Base-by-base conservation (phyloP, 2,797 vertebrate species). In the Pelochelys cantorii region DNA sequence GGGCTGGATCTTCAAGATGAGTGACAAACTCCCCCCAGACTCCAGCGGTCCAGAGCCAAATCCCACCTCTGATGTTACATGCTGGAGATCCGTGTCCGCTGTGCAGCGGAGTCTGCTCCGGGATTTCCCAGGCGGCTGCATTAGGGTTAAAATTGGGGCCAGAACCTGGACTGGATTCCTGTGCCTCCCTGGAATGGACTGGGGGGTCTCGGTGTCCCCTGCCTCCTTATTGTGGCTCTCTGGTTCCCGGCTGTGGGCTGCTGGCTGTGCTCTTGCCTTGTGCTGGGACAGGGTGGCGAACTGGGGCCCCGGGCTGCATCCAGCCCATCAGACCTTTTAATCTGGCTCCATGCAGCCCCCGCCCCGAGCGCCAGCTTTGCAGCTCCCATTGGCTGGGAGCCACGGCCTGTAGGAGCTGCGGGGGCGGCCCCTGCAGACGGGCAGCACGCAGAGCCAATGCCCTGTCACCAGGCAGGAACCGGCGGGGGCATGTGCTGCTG, bases 151-250 rank as follows among this genome's bases (percentile, higher is more conserved):
- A 29, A 3, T 8, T 13, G 12, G 25, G 23, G 25, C 15, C 25
- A 37, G 42, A 75, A 75, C 23, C 74, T 27, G 23, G 37, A 7
- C 74, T 75, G 6, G 65, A 37, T 71, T 4, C 29, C 59, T 25
- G 13, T 27, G 11, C 1, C 2, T 80, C 56, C 81, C 1, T 0
- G 1, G 65, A 37, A 20, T 37, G n/a, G 42, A 53, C 65, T 52
- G 6, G 12, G 12, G 8, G 5, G 5, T 23, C 34, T 7, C 3
- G 13, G 12, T 8, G 20, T 15, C 54, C 78, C 37, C 2, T 29
- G 37, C 10, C 27, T 15, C 37, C 80, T 23, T 14, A 53, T 12
- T 22, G 59, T 48, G 52, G 2, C 15, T 0, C 18, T 11, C n/a
- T 68, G 17, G 18, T 68, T 68, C 65, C n/a, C 34, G 65, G 15